phyloP scores from a whole-genome alignment of 2,113 vertebrate genomes.

The Hippocampus barbouri region DNA sequence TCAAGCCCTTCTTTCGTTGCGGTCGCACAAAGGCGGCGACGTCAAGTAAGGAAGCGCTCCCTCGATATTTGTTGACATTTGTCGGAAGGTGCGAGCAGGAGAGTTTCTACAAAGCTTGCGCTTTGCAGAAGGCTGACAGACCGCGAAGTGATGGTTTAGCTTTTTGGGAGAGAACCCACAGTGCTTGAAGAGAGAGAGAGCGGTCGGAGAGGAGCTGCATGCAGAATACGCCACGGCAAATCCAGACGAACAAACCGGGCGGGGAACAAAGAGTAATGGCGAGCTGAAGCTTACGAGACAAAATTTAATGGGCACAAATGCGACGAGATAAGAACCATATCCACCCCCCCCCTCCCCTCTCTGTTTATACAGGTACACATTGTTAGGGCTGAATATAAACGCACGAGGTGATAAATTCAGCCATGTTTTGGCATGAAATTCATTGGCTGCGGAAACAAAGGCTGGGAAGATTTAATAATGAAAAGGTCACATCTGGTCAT shows the following conservation, averaged over 20 bases:
- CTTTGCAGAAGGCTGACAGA: too few species aligned
- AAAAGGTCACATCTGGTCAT: slow-evolving; percentile 29
- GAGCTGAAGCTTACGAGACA: slow-evolving; percentile 38
- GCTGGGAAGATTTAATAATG: slow-evolving; percentile 16
- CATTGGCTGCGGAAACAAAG: slow-evolving; percentile 29
- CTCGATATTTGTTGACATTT: slow-evolving; percentile 73
- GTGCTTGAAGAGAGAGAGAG: slow-evolving; percentile 44
- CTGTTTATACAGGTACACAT: slow-evolving; percentile 1
- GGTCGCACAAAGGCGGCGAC: slow-evolving; percentile 56
- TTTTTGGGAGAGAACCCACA: slow-evolving; percentile 56
- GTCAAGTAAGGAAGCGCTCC: slow-evolving; percentile 56
- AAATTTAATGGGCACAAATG: slow-evolving; percentile 42
- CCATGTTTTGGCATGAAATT: slow-evolving; percentile 16
- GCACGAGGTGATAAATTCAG: slow-evolving; percentile 26
- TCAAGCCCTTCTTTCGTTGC: slow-evolving; percentile 52
- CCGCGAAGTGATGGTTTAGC: slow-evolving; percentile 67
- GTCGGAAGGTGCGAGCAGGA: slow-evolving; percentile 57
- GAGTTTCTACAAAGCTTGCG: too few species aligned
- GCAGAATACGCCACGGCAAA: slow-evolving; percentile 44
- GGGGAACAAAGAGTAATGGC: slow-evolving; percentile 39
- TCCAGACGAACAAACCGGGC: slow-evolving; percentile 53
- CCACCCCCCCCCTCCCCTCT: slow-evolving; percentile 13
- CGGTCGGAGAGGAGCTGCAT: slow-evolving; percentile 35
- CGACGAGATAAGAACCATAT: slow-evolving; percentile 41
- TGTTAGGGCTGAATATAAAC: slow-evolving; percentile 20